A percentile compares a stretch with the other conserved stretches of the same genome.
phyloP scores from a whole-genome alignment of 2,888 invertebrate species.

The Dinocampus coccinellae region DNA sequence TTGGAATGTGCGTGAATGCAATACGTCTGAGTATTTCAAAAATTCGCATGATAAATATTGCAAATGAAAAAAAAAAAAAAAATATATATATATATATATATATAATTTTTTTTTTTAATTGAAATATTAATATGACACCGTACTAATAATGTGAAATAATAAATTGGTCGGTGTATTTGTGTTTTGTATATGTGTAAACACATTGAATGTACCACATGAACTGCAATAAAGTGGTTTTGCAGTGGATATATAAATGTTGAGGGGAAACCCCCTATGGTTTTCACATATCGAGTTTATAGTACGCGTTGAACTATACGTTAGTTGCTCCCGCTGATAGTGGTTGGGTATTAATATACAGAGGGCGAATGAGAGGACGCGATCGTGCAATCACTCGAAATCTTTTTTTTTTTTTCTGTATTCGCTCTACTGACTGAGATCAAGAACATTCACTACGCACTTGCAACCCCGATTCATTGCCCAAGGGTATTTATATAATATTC shows the following conservation, averaged over 20 bases:
- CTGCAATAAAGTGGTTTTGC: not conserved
- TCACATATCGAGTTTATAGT: not conserved
- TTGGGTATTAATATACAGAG: constrained; percentile 5
- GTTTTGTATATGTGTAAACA: too few species aligned
- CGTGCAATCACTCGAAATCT: constrained; percentile 18
- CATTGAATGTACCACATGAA: not conserved
- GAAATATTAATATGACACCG: constrained; percentile 1
- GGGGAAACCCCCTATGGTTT: constrained; percentile 14
- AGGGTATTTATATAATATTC: not conserved
- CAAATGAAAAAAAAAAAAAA: not conserved
- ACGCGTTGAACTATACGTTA: constrained; percentile 15
- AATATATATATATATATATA: too few species aligned
- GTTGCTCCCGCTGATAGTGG: constrained; percentile 7
- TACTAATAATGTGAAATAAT: not conserved
- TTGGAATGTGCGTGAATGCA: not conserved
- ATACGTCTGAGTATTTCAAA: not conserved
- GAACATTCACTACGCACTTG: not conserved
- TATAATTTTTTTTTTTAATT: not conserved
- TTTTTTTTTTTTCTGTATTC: constrained; percentile 8
- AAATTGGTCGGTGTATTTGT: too few species aligned
- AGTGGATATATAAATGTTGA: not conserved
- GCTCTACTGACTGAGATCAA: constrained; percentile 29
- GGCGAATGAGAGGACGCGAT: constrained; percentile 4
- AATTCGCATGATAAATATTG: not conserved
- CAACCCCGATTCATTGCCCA: not conserved